Percentiles rank a stretch among this genome's conserved stretches.
Evolutionary conservation across 2,113 vertebrate genomes (phyloP).

Genomic region (Gorilla gorilla): DNA sequence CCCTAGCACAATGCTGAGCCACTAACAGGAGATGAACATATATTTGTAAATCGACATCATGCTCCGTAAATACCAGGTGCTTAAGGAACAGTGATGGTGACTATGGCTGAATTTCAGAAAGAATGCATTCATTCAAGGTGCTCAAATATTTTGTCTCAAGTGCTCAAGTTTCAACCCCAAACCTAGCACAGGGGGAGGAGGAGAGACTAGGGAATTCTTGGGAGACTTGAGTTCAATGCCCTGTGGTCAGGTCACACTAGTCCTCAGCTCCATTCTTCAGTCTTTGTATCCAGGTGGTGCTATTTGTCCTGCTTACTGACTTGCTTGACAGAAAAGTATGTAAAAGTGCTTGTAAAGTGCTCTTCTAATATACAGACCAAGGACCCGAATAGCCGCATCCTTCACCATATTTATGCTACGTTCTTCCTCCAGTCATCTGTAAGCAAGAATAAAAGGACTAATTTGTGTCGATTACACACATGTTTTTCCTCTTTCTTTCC

Average conservation of each 20-base stretch:
- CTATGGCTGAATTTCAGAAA: background rate
- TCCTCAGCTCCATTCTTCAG: background rate
- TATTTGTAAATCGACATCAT: background rate
- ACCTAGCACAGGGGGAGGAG: background rate
- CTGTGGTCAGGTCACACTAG: too few species aligned
- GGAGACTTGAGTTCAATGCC: background rate
- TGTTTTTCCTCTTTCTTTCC: background rate
- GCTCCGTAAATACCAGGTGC: background rate
- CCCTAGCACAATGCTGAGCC: background rate
- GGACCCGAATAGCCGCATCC: accelerated
- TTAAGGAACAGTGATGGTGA: background rate
- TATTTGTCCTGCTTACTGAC: background rate
- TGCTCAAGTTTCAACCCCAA: background rate
- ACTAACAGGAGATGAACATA: background rate
- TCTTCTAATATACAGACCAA: background rate
- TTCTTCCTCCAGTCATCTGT: background rate
- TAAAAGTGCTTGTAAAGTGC: background rate
- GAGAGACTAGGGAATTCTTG: accelerated
- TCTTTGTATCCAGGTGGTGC: background rate
- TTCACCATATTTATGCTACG: accelerated
- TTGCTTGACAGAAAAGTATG: background rate
- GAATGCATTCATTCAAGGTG: background rate
- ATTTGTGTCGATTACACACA: background rate
- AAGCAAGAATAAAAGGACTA: background rate
- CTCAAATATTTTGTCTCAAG: background rate